Base-by-base conservation (phyloP, 2,797 vertebrate genomes). In the Notolabrus celidotus region DNA sequence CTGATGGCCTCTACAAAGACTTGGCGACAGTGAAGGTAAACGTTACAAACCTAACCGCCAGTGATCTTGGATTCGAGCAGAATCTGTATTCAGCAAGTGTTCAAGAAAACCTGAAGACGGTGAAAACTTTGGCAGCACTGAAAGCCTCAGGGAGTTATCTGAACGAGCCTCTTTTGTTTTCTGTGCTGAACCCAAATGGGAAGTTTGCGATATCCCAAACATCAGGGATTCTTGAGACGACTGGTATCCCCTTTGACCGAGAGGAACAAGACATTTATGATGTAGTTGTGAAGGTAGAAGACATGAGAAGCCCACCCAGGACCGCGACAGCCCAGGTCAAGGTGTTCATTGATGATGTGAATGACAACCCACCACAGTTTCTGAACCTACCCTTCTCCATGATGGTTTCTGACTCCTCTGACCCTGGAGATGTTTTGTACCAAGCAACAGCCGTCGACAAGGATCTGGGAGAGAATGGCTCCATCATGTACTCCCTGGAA, bases 371-470 rank as follows among this genome's bases (percentile, higher is more conserved):
- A 2, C 98, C 98, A 0, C 89, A 92, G 70, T 99, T 99, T 90
- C 91, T 95, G 49, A 96, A 98, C 36, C 86, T 97, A 47, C 97
- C 98, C 0, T 95, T 97, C 86, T 95, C 96, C 0, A 92, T 96
- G 63, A 92, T 91, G 0, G 95, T 98, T 60, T 96, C 96, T 31
- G 97, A 99, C 0, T 94, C 96, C 65, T 89, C 93, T 0, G 97
- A 99, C 58, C 95, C 96, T 1, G 97, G 97, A 16, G 97, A 99
- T 55, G 96, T 98, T 46, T 91, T 99, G 66, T 98, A 97, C 68
- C 97, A 97, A 86, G 97, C 96, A 3, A 95, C 94, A 9, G 97
- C 97, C 43, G 90, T 90, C 2, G 98, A 99, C 78, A 87, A 76
- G 69, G 98, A 99, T 83, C 67, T 93, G 60, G 97, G 95, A 47